These are phyloP conservation scores for Heliconius erato DNA, from an alignment of 2,888 invertebrate genomes.

Conservation along the genomic window DNA sequence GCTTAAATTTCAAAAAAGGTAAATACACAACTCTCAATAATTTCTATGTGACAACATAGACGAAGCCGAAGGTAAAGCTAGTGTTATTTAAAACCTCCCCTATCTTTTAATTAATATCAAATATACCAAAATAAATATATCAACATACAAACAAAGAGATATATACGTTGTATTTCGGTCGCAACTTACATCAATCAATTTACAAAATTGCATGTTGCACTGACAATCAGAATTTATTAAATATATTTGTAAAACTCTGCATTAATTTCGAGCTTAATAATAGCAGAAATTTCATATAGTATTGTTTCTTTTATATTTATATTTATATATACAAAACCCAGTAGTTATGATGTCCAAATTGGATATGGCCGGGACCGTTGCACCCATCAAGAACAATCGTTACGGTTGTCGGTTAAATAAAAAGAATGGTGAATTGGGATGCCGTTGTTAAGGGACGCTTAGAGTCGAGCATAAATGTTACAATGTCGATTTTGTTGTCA, in stretches of 20 bases:
- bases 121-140: background rate
- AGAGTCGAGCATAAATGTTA: conserved; percentile 16
- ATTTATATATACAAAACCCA: conserved; percentile 1
- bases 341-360: conserved; percentile 20
- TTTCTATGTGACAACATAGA: too few species aligned
- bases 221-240: background rate
- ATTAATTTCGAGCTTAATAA: background rate
- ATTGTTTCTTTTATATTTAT: conserved; percentile 16
- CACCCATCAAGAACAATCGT: conserved; percentile 34
- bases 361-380: conserved; percentile 10
- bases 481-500: conserved; percentile 24
- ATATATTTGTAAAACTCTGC: conserved; percentile 14
- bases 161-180: background rate
- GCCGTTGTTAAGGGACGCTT: conserved; percentile 30
- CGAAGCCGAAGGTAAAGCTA: background rate
- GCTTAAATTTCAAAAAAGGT: too few species aligned
- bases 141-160: background rate
- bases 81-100: background rate
- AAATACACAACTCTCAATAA: too few species aligned
- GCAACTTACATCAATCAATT: conserved; percentile 1
- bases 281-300: background rate
- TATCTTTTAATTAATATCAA: background rate
- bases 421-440: conserved; percentile 26
- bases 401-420: conserved; percentile 32
- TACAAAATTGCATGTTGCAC: conserved; percentile 13